Base-by-base conservation (phyloP, 2,797 vertebrate species). In the Gephyroberyx darwinii region DNA sequence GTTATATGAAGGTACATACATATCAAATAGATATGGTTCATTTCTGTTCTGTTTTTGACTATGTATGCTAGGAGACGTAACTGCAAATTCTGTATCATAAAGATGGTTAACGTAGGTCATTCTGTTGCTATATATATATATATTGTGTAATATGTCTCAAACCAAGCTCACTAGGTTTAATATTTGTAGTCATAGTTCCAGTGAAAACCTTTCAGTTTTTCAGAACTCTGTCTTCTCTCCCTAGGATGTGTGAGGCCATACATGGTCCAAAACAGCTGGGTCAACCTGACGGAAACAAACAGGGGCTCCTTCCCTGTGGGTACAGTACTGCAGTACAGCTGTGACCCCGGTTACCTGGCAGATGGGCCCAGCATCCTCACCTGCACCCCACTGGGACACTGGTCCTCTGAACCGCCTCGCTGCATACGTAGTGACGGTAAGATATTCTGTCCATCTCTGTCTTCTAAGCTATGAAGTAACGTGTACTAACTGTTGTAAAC, bases 281-380 rank as follows among this genome's bases (percentile, higher is more conserved):
- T 93, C 77, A 94, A 94, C 80, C 91, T 93, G 78, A 93, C 92
- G 19, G 93, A 93, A 75, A 92, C 85, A 78, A 94, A 92, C 89
- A 90, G 89, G 76, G 93, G 89, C 66, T 92, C 81, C 2, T 92
- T 94, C 69, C 91, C 93, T 4, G 84, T 89, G 71, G 93, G 93
- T 66, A 93, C 92, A n/a, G 92, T 93, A 13, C 85, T 94, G 79
- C 90, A 93, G 80, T 94, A 94, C 89, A 91, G 84, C 91, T 94
- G 93, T 88, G 92, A 94, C 83, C 89, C 89, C 0, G 91, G 92
- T 81, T 94, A 92, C 90, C 72, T 91, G 67, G 89, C 93, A 70
- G 90, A 93, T 30, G 93, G 93, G 59, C 91, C 92, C 82, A 91
- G 78, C 83, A 86, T 91, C 66, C 89, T 94, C 87, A 90, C 88